Conservation (phyloP, 1,140 invertebrate genomes). For the Eueides isabella region DNA sequence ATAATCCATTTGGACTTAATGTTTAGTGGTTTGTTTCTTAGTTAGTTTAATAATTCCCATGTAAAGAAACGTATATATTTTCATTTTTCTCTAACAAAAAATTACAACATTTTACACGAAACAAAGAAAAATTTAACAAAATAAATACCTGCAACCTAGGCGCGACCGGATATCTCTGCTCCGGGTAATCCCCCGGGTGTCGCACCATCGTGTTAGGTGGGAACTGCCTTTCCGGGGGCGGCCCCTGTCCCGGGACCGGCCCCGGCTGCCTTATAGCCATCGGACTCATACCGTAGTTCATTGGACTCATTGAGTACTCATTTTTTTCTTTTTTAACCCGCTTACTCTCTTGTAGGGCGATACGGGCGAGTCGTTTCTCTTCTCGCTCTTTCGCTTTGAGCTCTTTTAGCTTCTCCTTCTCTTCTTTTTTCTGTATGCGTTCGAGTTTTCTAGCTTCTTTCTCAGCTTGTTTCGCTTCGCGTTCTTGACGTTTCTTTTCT, state of each 20-base stretch:
- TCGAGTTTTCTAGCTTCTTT: constrained; percentile 84
- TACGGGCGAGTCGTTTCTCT: constrained; percentile 71
- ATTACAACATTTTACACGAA: neutral
- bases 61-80: no score
- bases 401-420: constrained; percentile 84
- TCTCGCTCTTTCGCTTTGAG: constrained; percentile 77
- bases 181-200: constrained; percentile 32
- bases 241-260: constrained; percentile 25
- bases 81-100: no score
- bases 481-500: constrained; percentile 75
- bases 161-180: constrained; percentile 49
- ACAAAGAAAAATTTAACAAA: neutral
- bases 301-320: constrained; percentile 39
- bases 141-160: constrained; percentile 61
- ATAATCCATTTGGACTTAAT: no score
- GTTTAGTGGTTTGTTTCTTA: no score
- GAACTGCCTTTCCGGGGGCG: constrained; percentile 32
- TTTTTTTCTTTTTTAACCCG: constrained; percentile 67
- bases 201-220: constrained; percentile 24
- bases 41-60: no score
- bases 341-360: constrained; percentile 74
- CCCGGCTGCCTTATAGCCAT: neutral
- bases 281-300: constrained; percentile 33
- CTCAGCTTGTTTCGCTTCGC: constrained; percentile 80
- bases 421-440: constrained; percentile 84